A percentile compares a stretch with the other conserved stretches of the same genome.
Conservation (phyloP, 2,888 invertebrate species). For the Bimastos eiseni region DNA sequence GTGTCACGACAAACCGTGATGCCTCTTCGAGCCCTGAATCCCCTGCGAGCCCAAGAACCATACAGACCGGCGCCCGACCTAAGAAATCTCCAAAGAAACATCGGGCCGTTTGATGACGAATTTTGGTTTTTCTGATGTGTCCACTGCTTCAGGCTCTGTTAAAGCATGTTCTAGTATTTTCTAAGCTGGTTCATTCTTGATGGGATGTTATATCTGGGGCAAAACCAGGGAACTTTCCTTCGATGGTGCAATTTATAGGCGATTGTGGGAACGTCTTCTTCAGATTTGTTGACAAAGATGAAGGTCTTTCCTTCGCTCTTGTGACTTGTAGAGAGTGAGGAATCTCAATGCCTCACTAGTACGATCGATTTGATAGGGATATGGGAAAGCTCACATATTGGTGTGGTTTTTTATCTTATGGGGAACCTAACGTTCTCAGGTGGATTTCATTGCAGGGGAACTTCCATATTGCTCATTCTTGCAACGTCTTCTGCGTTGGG, state of each 20-base stretch:
- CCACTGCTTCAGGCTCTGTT: conserved; percentile 1
- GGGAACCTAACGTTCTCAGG: neutral
- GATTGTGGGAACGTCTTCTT: neutral
- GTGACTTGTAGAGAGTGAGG: neutral
- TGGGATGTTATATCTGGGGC: neutral
- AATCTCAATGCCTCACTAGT: too few relatives aligned
- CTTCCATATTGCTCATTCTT: neutral
- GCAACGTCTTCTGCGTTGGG: too few relatives aligned
- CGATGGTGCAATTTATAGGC: neutral
- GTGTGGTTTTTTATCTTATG: neutral
- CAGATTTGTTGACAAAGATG: too few relatives aligned
- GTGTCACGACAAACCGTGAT: neutral
- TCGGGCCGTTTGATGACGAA: conserved; percentile 22
- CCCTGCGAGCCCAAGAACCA: conserved; percentile 34
- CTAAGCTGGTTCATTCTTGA: neutral
- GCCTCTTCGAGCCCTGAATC: conserved; percentile 35
- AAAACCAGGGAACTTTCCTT: neutral
- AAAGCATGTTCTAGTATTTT: neutral
- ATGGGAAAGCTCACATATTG: neutral
- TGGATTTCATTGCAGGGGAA: neutral
- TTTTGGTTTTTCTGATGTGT: neutral
- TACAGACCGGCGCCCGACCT: conserved; percentile 37
- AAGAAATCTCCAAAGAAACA: conserved; percentile 39
- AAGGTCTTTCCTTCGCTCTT: neutral
- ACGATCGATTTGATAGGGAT: too few relatives aligned